Evolutionary conservation across 30 jellyfish, hydroid and myxozoan genomes (phyloP), one percentile per base, ranked within the genome.

Genomic region (Pelagia noctiluca): DNA sequence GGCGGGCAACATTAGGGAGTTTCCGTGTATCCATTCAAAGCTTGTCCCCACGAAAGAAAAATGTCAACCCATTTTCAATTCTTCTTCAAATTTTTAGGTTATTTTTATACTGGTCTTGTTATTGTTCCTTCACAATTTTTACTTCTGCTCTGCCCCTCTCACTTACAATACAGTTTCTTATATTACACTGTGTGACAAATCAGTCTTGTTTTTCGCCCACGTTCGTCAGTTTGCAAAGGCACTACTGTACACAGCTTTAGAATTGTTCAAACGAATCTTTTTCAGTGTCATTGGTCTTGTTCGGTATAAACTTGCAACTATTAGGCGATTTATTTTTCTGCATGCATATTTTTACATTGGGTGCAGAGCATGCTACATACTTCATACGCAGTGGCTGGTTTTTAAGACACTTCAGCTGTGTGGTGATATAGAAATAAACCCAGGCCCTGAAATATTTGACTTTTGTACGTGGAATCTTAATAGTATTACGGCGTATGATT

Each of bases 371-470:
- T 63, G 70, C 66, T 24, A 62, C 90, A 63, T 19, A 21, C 90
- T 80, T 37, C 85, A 63, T 32, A 49, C 71, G 34, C 90, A 80
- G 29, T 62, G 78, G 90, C 75, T 65, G 83, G 83, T 63, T 80
- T 80, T 80, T 49, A 64, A 60, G 88, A 49, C 75, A 24, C 63
- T 80, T 42, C 84, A 63, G 90, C 83, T 80, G 61, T 63, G 84
- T 65, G 90, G 83, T 38, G 90, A 80, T 80, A 84, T 62, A 3
- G 90, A 80, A 65, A 63, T 65, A 50, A 80, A 80, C 36, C 83
- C 83, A 22, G 86, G 90, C 50, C 90, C 82, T 4, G 74, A 80
- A 38, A 5, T 74, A 24, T 63, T 76, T 48, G 50, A 78, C 63
- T 31, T 78, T 63, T 80, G 90, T 42, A 84, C 52, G 65, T 65